Conservation (phyloP, 2,888 invertebrate genomes). For the Acutogordius australiensis region DNA sequence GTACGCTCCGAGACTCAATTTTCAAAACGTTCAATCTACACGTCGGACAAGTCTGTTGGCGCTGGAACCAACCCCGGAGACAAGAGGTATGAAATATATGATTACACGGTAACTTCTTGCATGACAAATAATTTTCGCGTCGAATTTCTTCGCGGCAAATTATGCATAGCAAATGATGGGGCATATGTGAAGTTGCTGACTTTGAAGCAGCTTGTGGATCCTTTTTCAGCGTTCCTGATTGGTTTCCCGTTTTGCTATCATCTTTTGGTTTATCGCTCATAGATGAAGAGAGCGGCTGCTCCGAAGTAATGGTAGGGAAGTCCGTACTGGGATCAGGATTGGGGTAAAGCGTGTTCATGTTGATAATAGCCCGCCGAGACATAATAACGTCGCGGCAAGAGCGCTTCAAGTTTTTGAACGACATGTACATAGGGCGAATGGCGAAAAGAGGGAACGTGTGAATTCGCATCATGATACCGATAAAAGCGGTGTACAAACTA, state of each 20-base stretch:
- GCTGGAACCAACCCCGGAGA: slow-evolving; percentile 90
- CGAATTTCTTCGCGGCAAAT: slow-evolving; percentile 72
- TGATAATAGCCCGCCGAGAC: slow-evolving; percentile 34
- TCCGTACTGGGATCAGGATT: slow-evolving; percentile 72
- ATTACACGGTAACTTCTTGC: slow-evolving; percentile 89
- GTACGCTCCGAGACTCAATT: slow-evolving; percentile 19
- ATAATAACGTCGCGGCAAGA: slow-evolving; percentile 83
- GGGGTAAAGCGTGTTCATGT: slow-evolving; percentile 21
- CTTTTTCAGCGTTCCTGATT: too few relatives aligned
- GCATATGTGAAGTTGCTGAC: too few relatives aligned
- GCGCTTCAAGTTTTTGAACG: slow-evolving; percentile 68
- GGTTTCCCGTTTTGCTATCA: too few relatives aligned
- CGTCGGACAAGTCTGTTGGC: slow-evolving; percentile 96
- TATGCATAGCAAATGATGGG: slow-evolving; percentile 94
- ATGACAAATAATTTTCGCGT: slow-evolving; percentile 29
- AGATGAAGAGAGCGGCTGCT: too few relatives aligned
- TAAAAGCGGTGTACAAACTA: slow-evolving; percentile 56
- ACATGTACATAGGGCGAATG: slow-evolving; percentile 91
- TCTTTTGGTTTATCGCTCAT: too few relatives aligned
- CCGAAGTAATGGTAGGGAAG: too few relatives aligned
- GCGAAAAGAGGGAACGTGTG: slow-evolving; percentile 92
- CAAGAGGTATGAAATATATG: slow-evolving; percentile 97
- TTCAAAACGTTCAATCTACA: slow-evolving; percentile 58
- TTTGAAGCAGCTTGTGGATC: too few relatives aligned
- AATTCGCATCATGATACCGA: slow-evolving; percentile 74